Evolutionary conservation across 2,888 invertebrate genomes (phyloP), one percentile per base, ranked within the genome.

Genomic region (Gortyna flavago): DNA sequence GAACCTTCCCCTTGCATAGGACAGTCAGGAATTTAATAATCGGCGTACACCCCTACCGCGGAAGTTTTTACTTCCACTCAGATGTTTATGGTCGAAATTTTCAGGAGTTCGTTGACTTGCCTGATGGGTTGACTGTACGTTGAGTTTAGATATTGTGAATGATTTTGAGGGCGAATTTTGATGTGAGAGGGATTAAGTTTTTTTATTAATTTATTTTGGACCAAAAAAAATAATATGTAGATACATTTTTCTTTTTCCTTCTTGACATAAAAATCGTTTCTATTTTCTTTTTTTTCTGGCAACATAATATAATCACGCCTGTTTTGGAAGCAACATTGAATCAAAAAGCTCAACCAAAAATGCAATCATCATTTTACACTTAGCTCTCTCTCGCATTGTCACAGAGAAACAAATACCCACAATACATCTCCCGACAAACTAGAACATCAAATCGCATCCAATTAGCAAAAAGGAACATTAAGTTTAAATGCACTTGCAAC

Each of bases 21-120:
- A 48, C 67, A 74, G 48, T 1, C 44, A 65, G 76, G 85, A 86
- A 87, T 87, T 85, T 86, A 86, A 83, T 83, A 87, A 85, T 75
- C 66, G 57, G 1, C 74, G 69, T 64, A 76, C 77, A 81, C 64
- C 75, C 11, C 79, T 21, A 21, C 48, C 72, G 59, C 69, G 68
- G 38, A 82, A 82, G 77, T 82, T 85, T 79, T 85, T 72, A 73
- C 70, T 38, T 67, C 57, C 76, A 75, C 62, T 76, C 69, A 41
- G 21, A 73, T 79, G 75, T 80, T 83, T 83, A 87, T 80, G 75
- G 57, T 51, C 71, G 64, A 80, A 83, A 74, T 80, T 80, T 84
- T 72, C 77, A 82, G 48, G 38, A 75, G 84, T 83, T 80, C 77
- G 67, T 87, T 79, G 79, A 74, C 80, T 83, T 13, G 13, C n/a